Conservation (phyloP, 2,888 invertebrate species). For the Amiota communis region DNA sequence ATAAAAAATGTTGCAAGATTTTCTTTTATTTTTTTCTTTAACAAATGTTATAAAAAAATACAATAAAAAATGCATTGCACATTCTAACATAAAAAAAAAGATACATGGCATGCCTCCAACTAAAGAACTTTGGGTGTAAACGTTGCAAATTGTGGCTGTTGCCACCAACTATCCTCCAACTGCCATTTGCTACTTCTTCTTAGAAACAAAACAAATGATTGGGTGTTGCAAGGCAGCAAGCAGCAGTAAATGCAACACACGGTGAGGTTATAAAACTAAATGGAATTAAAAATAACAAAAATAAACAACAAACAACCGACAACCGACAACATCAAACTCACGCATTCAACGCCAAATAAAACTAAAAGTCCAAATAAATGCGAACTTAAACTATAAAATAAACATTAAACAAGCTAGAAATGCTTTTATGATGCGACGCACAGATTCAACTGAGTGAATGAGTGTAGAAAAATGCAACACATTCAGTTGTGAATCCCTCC, state of each 20-base stretch:
- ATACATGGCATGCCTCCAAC: neutral
- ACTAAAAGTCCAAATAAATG: constrained; percentile 67
- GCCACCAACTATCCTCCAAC: neutral
- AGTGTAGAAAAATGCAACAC: constrained; percentile 10
- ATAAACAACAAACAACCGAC: constrained; percentile 6
- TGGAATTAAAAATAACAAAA: constrained; percentile 37
- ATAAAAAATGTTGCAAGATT: constrained; percentile 48
- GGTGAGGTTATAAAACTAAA: constrained; percentile 46
- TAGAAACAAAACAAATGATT: no score
- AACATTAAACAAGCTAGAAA: constrained; percentile 69
- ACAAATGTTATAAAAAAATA: constrained; percentile 22
- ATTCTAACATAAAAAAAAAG: neutral
- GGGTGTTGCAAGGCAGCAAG: constrained; percentile 34
- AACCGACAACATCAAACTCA: constrained; percentile 34
- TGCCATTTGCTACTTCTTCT: no score
- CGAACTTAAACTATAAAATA: constrained; percentile 70
- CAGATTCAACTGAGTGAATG: neutral
- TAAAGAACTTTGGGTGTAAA: constrained; percentile 14
- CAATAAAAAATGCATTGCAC: constrained; percentile 23
- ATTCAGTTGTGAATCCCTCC: neutral
- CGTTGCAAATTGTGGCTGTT: constrained; percentile 25
- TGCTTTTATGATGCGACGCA: constrained; percentile 60
- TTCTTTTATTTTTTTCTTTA: neutral
- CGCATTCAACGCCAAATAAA: constrained; percentile 53
- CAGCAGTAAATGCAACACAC: constrained; percentile 43